Evolutionary conservation across 1,140 invertebrate species (phyloP).

Genomic region (Drosophila equinoxialis): DNA sequence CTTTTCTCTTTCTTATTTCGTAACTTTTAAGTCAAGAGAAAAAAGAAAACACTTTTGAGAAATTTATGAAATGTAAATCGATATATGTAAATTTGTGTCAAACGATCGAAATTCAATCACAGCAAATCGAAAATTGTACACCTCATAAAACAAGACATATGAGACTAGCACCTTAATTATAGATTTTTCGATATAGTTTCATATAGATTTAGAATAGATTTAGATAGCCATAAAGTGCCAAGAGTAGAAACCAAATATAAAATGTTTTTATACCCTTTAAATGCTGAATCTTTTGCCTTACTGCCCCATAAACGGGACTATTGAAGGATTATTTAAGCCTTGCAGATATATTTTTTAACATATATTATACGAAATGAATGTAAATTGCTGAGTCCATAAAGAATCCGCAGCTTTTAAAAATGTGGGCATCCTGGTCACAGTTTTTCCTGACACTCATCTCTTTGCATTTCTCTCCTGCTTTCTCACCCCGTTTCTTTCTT

Average conservation of each 20-base stretch:
- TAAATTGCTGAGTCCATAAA: constrained; percentile 70
- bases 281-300: constrained; percentile 26
- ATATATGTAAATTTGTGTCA: neutral
- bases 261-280: neutral
- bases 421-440: constrained; percentile 29
- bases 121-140: neutral
- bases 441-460: constrained; percentile 21
- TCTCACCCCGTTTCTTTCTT: constrained; percentile 33
- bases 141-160: neutral
- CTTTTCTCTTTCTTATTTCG: neutral
- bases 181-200: no score
- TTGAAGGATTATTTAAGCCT: neutral
- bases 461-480: constrained; percentile 9
- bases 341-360: neutral
- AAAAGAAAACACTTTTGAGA: no score
- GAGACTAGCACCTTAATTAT: no score
- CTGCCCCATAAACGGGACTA: constrained; percentile 48
- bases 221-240: no score
- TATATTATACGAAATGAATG: constrained; percentile 66
- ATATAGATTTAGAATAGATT: no score
- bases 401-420: constrained; percentile 59
- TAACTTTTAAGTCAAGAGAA: constrained; percentile 2
- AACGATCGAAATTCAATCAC: constrained; percentile 5
- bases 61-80: constrained; percentile 8
- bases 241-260: neutral